Percentiles rank a stretch among this genome's conserved stretches.
phyloP scores from a whole-genome alignment of 2,888 invertebrate genomes.

The Bombyx huttoni region DNA sequence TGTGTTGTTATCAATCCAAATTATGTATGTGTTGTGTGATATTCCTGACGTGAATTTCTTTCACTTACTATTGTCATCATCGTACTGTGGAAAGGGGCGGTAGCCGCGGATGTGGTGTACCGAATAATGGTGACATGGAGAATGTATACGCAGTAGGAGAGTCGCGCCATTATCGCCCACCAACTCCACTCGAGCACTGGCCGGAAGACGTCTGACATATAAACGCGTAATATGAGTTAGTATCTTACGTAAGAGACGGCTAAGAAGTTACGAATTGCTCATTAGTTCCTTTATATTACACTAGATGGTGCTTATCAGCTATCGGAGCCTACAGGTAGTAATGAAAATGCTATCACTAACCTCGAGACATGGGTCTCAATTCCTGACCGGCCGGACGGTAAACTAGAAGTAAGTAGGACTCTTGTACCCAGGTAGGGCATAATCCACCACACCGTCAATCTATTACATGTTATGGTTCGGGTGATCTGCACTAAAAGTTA shows the following conservation, averaged over 20 bases:
- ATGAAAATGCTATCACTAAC: too few species aligned
- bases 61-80: slow-evolving; percentile 5
- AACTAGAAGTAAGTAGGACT: too few species aligned
- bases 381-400: too few species aligned
- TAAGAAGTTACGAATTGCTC: neutral
- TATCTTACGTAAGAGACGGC: neutral
- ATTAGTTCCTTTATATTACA: too few species aligned
- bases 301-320: too few species aligned
- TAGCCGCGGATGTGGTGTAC: neutral
- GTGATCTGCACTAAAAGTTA: too few species aligned
- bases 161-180: slow-evolving; percentile 15
- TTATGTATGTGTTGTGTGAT: neutral
- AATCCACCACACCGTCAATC: too few species aligned
- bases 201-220: slow-evolving; percentile 18
- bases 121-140: slow-evolving; percentile 9
- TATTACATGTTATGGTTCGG: too few species aligned
- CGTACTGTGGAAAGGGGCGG: neutral
- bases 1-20: neutral
- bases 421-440: too few species aligned
- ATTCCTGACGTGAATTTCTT: neutral
- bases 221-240: neutral
- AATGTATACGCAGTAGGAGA: slow-evolving; percentile 16
- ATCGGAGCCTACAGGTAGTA: too few species aligned
- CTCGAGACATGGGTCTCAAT: too few species aligned
- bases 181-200: slow-evolving; percentile 21